phyloP scores from a whole-genome alignment of 2,797 vertebrate genomes.

The Pogoniulus pusillus region DNA sequence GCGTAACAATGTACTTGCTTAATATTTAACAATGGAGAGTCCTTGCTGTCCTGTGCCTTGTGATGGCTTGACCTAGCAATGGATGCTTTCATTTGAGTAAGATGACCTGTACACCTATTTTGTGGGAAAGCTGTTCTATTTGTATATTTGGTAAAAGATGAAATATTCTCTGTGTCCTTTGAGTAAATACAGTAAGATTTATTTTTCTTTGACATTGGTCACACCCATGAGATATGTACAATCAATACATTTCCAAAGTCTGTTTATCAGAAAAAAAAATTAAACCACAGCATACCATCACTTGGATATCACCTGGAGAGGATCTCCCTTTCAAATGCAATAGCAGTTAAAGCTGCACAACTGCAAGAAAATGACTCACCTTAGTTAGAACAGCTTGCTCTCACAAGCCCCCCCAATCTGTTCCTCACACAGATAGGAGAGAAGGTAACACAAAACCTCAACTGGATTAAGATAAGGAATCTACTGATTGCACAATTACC shows the following conservation, averaged over 20 bases:
- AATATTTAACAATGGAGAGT: not conserved
- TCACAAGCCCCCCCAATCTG: too few species aligned
- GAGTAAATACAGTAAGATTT: not conserved
- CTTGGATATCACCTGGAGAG: accelerated
- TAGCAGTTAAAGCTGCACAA: not conserved
- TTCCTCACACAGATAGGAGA: too few species aligned
- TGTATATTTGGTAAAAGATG: not conserved
- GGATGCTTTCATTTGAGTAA: not conserved
- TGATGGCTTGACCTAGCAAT: not conserved
- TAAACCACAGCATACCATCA: not conserved
- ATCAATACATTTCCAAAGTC: not conserved
- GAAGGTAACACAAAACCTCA: too few species aligned
- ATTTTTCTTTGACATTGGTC: not conserved
- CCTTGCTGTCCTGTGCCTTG: not conserved
- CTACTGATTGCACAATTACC: too few species aligned
- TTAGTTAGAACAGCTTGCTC: too few species aligned
- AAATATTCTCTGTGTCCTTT: not conserved
- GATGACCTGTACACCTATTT: not conserved
- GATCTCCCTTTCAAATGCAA: not conserved
- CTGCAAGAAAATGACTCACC: not conserved
- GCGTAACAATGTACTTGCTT: not conserved
- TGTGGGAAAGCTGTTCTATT: not conserved
- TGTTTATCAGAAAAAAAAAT: not conserved
- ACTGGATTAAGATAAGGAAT: too few species aligned
- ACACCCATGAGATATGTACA: not conserved